These are phyloP conservation scores for Siniperca chuatsi DNA, from an alignment of 2,113 vertebrate species.

Conservation along the genomic window DNA sequence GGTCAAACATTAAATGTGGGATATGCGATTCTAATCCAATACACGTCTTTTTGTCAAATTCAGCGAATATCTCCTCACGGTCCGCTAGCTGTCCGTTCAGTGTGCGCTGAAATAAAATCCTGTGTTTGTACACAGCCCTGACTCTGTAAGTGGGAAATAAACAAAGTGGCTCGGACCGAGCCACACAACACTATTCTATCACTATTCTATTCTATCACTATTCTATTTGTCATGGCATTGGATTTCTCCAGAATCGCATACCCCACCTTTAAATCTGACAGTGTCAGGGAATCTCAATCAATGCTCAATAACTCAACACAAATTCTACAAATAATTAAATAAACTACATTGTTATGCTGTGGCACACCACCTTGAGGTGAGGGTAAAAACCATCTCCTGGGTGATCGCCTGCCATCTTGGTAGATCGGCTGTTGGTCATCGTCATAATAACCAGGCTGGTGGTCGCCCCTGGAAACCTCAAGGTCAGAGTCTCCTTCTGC, in stretches of 20 bases:
- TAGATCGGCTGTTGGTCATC: constrained; percentile 88
- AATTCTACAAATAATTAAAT: background rate
- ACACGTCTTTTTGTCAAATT: no score
- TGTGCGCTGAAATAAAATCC: no score
- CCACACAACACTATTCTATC: no score
- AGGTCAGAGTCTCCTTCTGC: constrained; percentile 81
- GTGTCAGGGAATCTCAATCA: background rate
- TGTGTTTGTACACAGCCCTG: no score
- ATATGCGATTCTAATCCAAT: no score
- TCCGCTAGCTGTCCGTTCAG: no score
- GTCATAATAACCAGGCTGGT: constrained; percentile 87
- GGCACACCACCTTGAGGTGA: constrained; percentile 89
- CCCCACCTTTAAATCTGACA: background rate
- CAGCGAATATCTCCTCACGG: no score
- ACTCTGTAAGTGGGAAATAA: no score
- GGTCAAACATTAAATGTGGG: background rate
- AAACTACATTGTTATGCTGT: background rate
- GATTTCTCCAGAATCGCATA: no score
- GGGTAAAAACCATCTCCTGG: constrained; percentile 91
- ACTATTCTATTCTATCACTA: no score
- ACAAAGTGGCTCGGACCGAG: no score
- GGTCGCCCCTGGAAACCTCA: constrained; percentile 85
- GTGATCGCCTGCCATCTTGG: constrained; percentile 88
- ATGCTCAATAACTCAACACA: background rate
- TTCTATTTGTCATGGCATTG: no score